Percentiles rank a stretch among this genome's conserved stretches.
phyloP scores from a whole-genome alignment of 1,140 invertebrate genomes.

The Pseudomyrmex flavicornis region DNA sequence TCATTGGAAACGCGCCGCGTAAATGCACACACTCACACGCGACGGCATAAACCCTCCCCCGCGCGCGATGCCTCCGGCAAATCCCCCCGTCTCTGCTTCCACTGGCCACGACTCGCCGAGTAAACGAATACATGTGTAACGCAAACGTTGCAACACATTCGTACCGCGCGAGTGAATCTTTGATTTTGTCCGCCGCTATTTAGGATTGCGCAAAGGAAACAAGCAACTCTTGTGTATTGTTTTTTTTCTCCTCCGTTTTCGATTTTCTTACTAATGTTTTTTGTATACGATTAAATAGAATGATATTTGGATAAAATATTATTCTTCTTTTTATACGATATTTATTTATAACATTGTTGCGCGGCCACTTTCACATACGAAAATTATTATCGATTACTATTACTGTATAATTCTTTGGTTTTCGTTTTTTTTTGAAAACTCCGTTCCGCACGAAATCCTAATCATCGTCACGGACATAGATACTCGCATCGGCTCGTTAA shows the following conservation, averaged over 20 bases:
- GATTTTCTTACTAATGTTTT: too few species aligned
- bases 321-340: background rate
- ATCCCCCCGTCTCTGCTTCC: background rate
- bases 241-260: too few species aligned
- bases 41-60: slow-evolving; percentile 21
- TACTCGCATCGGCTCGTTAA: slow-evolving; percentile 39
- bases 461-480: background rate
- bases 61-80: slow-evolving; percentile 45
- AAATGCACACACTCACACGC: slow-evolving; percentile 71
- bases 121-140: slow-evolving; percentile 54
- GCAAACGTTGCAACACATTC: slow-evolving; percentile 50
- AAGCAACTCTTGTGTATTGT: background rate
- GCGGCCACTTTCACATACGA: background rate
- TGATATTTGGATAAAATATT: background rate
- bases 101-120: slow-evolving; percentile 21
- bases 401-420: background rate
- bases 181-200: background rate
- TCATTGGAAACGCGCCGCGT: slow-evolving; percentile 83
- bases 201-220: background rate
- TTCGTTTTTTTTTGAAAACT: too few species aligned
- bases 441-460: background rate
- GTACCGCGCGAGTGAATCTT: slow-evolving; percentile 18
- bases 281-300: background rate
- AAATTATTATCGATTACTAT: background rate
- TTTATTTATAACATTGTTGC: too few species aligned